Conservation (phyloP, 2,797 vertebrate species). For the Siniperca scherzeri region DNA sequence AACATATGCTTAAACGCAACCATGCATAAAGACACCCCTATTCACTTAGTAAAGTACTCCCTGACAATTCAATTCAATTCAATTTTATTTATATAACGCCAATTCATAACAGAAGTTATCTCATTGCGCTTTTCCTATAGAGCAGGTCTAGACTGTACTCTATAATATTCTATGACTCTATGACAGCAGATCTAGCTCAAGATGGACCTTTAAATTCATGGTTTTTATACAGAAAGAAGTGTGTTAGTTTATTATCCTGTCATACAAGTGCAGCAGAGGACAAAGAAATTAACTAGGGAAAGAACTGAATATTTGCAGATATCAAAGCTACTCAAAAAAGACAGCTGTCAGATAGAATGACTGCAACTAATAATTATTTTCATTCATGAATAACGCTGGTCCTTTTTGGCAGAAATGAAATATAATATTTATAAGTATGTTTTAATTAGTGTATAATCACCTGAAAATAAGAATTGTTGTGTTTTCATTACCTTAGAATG, state of each 20-base stretch:
- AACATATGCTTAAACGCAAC: constrained; percentile 58
- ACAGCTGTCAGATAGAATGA: neutral
- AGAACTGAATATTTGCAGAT: neutral
- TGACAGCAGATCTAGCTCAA: constrained; percentile 13
- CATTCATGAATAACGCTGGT: neutral
- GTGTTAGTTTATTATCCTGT: constrained; percentile 12
- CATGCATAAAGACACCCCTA: constrained; percentile 29
- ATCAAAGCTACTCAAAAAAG: neutral
- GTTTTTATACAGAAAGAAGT: constrained; percentile 2
- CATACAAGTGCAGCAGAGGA: neutral
- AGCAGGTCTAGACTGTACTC: too few relatives aligned
- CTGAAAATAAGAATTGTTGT: too few relatives aligned
- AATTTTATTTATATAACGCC: too few relatives aligned
- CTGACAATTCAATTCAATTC: neutral
- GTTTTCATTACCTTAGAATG: too few relatives aligned
- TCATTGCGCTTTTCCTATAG: too few relatives aligned
- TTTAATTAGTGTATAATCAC: too few relatives aligned
- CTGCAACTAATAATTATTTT: neutral
- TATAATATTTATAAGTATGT: too few relatives aligned
- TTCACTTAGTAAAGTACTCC: constrained; percentile 13
- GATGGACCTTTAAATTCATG: constrained; percentile 15
- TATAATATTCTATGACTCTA: too few relatives aligned
- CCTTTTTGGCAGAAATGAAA: too few relatives aligned
- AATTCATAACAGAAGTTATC: too few relatives aligned
- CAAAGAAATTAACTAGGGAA: neutral